Percentiles rank a stretch among this genome's conserved stretches.
These are phyloP conservation scores for Dryobota labecula DNA, from an alignment of 2,888 invertebrate species.

Conservation along the genomic window DNA sequence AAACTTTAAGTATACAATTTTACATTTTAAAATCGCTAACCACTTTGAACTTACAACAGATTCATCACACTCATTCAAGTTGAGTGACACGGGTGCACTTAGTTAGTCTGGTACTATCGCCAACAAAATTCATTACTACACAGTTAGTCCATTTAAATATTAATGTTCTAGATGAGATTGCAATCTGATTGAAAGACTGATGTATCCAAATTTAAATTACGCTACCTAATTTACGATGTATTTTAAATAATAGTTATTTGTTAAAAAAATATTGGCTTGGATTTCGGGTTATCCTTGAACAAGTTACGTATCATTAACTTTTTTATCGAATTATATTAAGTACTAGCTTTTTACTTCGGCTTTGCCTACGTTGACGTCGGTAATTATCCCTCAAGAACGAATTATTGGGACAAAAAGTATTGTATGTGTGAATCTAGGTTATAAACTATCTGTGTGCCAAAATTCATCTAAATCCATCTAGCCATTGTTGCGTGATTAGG, in stretches of 20 bases:
- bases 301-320: background rate
- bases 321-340: background rate
- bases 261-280: background rate
- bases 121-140: conserved; percentile 40
- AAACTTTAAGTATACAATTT: too few species aligned
- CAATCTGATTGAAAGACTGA: conserved; percentile 24
- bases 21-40: conserved; percentile 35
- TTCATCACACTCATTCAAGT: conserved; percentile 49
- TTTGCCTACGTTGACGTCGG: too few species aligned
- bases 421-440: too few species aligned
- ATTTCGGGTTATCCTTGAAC: background rate
- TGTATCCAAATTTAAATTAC: conserved; percentile 35
- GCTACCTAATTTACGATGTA: background rate
- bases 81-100: conserved; percentile 57
- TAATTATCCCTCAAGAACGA: too few species aligned
- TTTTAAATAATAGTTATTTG: background rate
- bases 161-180: conserved; percentile 26
- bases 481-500: too few species aligned
- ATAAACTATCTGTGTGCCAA: too few species aligned
- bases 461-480: too few species aligned
- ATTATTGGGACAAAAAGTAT: too few species aligned
- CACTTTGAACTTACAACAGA: conserved; percentile 19
- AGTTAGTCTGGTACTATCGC: conserved; percentile 45
- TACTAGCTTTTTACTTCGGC: too few species aligned
- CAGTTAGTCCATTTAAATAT: conserved; percentile 43